Conservation (phyloP, 2,113 vertebrate species). For the Charina bottae region DNA sequence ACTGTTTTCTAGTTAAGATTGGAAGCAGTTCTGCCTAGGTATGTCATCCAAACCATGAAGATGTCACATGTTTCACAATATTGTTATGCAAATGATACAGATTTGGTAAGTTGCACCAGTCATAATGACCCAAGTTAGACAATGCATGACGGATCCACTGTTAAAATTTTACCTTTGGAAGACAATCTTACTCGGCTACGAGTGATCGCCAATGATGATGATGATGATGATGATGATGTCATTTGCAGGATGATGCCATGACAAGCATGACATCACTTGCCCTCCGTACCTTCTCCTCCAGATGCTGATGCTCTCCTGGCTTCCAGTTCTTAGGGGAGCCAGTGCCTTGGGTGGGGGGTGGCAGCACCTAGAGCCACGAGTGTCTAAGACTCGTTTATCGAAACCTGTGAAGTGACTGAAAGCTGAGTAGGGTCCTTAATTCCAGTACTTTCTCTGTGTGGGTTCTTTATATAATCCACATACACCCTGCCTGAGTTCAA, state of each 20-base stretch:
- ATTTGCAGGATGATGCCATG: neutral
- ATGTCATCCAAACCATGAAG: too few species aligned
- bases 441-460: neutral
- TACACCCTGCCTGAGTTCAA: neutral
- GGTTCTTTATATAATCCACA: neutral
- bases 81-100: neutral
- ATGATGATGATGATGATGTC: too few species aligned
- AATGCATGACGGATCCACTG: too few species aligned
- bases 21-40: too few species aligned
- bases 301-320: neutral
- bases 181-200: too few species aligned
- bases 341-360: too few species aligned
- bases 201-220: too few species aligned
- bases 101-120: neutral
- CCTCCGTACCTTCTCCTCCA: neutral
- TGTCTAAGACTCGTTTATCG: neutral
- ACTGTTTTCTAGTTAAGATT: neutral
- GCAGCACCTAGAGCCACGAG: neutral
- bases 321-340: neutral
- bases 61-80: neutral
- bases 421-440: neutral
- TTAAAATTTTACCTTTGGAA: too few species aligned
- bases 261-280: neutral
- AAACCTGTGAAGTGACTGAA: neutral
- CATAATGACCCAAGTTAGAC: too few species aligned